Conservation (phyloP, 1,140 invertebrate species). For the Aradophagus sp. region DNA sequence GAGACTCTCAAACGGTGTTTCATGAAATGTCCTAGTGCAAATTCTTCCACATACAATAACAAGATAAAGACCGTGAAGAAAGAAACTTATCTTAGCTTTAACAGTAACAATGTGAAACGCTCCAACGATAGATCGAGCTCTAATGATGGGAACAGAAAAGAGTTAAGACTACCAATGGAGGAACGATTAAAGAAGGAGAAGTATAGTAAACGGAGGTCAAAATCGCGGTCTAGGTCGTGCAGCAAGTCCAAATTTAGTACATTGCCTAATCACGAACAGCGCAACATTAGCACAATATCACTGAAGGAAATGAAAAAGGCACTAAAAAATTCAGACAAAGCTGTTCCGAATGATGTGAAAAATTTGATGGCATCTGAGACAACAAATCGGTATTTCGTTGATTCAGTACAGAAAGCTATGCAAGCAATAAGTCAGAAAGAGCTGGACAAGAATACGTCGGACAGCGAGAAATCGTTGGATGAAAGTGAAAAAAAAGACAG, state of each 20-base stretch:
- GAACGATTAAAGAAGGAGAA: conserved; percentile 3
- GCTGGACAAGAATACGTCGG: too few species aligned
- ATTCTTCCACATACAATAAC: conserved; percentile 20
- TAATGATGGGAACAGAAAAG: conserved; percentile 13
- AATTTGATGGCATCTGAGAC: conserved; percentile 18
- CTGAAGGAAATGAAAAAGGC: conserved; percentile 40
- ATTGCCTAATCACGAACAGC: background rate
- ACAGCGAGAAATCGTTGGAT: too few species aligned
- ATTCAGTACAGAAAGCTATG: conserved; percentile 33
- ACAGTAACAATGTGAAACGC: conserved; percentile 14
- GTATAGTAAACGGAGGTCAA: conserved; percentile 7
- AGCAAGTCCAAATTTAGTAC: conserved; percentile 10
- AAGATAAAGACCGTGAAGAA: conserved; percentile 63
- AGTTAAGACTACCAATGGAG: conserved; percentile 5
- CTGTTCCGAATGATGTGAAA: conserved; percentile 6
- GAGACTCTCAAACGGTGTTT: conserved; percentile 70
- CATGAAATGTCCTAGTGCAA: conserved; percentile 36
- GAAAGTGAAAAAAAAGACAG: conserved; percentile 38
- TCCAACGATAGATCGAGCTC: conserved; percentile 11
- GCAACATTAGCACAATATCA: conserved; percentile 28
- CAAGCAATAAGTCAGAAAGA: conserved; percentile 20
- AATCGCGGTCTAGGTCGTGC: conserved; percentile 23
- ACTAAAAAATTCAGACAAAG: conserved; percentile 11
- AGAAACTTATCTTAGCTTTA: conserved; percentile 59
- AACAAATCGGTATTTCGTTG: conserved; percentile 27